Evolutionary conservation across 2,797 vertebrate genomes (phyloP).

Genomic region (Pachyuromys duprasi): DNA sequence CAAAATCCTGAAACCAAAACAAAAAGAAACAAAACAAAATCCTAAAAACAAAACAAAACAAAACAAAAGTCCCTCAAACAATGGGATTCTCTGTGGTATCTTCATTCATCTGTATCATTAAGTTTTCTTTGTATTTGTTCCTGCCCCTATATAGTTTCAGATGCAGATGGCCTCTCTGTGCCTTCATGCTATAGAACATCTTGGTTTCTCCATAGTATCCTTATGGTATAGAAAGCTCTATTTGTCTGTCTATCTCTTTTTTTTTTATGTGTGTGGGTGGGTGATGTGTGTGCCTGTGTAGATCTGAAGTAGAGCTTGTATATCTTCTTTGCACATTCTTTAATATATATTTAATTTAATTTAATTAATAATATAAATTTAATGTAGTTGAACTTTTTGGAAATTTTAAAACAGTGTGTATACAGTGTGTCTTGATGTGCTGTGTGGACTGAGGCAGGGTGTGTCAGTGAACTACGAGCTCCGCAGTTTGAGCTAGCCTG

Average conservation of each 20-base stretch:
- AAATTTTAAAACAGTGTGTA: background rate
- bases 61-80: background rate
- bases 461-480: background rate
- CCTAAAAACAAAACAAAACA: background rate
- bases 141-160: constrained; percentile 20
- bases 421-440: background rate
- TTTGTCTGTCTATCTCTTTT: background rate
- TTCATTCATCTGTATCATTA: background rate
- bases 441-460: background rate
- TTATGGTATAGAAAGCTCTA: background rate
- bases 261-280: background rate
- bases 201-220: background rate
- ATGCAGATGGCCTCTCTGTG: background rate
- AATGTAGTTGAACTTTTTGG: background rate
- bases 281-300: background rate
- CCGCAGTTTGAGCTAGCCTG: background rate
- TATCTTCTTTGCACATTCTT: background rate
- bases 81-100: background rate
- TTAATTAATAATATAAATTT: background rate
- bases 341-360: background rate
- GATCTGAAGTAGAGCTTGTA: background rate
- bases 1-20: background rate
- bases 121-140: background rate
- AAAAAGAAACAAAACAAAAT: background rate
- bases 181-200: background rate